Percentiles rank a stretch among this genome's conserved stretches.
Evolutionary conservation across 1,140 invertebrate genomes (phyloP).

Genomic region (Geopemphigus sp.): DNA sequence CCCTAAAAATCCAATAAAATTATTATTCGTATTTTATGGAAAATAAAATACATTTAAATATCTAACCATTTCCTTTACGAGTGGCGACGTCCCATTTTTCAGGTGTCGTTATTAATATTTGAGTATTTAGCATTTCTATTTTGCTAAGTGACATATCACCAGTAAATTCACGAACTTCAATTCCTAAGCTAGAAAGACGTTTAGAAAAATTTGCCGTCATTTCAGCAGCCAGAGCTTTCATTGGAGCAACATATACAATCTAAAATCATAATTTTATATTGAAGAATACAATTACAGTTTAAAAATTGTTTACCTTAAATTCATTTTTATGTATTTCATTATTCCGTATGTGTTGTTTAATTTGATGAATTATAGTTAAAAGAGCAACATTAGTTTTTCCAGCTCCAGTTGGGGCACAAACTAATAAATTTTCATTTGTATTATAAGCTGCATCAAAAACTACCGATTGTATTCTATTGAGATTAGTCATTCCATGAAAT

Average conservation of each 20-base stretch:
- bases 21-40: background rate
- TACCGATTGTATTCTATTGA: slow-evolving; percentile 94
- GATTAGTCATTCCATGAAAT: slow-evolving; percentile 79
- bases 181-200: slow-evolving; percentile 70
- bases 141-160: slow-evolving; percentile 98
- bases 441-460: slow-evolving; percentile 94
- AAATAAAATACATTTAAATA: background rate
- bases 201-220: slow-evolving; percentile 94
- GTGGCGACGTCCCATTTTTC: slow-evolving; percentile 99
- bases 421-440: slow-evolving; percentile 94
- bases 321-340: slow-evolving; percentile 82
- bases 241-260: slow-evolving; percentile 98
- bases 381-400: slow-evolving; percentile 99
- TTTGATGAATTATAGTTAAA: slow-evolving; percentile 84
- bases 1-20: slow-evolving; percentile 58
- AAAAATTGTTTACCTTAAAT: slow-evolving; percentile 73
- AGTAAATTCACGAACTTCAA: slow-evolving; percentile 88
- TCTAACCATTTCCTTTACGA: slow-evolving; percentile 74
- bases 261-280: slow-evolving; percentile 55
- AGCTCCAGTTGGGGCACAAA: slow-evolving; percentile 94
- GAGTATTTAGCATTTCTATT: slow-evolving; percentile 89
- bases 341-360: slow-evolving; percentile 79
- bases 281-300: slow-evolving; percentile 6
- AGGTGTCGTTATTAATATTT: slow-evolving; percentile 97
- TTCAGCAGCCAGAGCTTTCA: slow-evolving; percentile 98